These are phyloP conservation scores for Hemaris fuciformis DNA, from an alignment of 2,888 invertebrate species.

Conservation along the genomic window DNA sequence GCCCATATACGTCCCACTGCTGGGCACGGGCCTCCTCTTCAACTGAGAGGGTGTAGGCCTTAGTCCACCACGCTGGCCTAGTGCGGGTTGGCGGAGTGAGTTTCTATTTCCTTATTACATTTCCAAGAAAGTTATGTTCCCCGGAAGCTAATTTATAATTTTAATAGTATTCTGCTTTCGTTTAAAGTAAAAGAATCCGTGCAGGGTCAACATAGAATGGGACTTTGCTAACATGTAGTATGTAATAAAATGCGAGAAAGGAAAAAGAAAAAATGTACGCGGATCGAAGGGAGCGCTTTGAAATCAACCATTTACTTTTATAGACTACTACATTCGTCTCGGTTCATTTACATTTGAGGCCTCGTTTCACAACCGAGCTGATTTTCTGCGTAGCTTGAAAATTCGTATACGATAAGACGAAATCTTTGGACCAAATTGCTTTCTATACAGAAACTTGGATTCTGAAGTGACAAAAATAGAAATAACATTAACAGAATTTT, in stretches of 20 bases:
- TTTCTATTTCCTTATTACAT: no score
- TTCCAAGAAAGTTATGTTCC: no score
- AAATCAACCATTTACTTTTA: slow-evolving; percentile 46
- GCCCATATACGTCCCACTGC: no score
- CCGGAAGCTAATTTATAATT: no score
- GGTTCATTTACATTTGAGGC: slow-evolving; percentile 40
- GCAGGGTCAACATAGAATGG: slow-evolving; percentile 25
- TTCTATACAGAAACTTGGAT: slow-evolving; percentile 2
- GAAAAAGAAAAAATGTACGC: slow-evolving; percentile 26
- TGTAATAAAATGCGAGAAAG: slow-evolving; percentile 36
- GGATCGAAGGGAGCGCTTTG: slow-evolving; percentile 28
- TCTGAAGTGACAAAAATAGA: slow-evolving; percentile 16
- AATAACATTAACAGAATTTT: not conserved
- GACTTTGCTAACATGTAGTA: slow-evolving; percentile 29
- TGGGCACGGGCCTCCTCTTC: no score
- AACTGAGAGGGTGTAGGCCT: no score
- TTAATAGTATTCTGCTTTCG: not conserved
- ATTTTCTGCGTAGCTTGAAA: slow-evolving; percentile 25
- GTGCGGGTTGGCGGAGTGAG: no score
- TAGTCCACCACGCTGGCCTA: no score
- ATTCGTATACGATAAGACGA: slow-evolving; percentile 10
- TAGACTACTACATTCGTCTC: slow-evolving; percentile 38
- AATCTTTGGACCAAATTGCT: not conserved
- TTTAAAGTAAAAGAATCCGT: slow-evolving; percentile 16
- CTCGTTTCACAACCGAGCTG: slow-evolving; percentile 32